phyloP scores from a whole-genome alignment of 2,797 vertebrate genomes.

The Hippocampus kuda region DNA sequence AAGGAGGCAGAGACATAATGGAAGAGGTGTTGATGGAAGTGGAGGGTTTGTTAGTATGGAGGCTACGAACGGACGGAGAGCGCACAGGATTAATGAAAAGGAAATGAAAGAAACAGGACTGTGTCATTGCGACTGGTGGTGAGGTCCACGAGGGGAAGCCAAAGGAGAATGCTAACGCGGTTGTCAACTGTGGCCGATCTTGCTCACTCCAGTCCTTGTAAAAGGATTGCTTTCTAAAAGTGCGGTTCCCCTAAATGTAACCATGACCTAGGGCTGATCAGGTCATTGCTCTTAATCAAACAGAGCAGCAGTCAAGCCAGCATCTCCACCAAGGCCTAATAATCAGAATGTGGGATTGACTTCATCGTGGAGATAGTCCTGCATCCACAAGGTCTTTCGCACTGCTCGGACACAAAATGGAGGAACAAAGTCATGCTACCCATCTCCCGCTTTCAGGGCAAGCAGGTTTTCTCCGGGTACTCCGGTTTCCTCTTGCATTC shows the following conservation, averaged over 20 bases:
- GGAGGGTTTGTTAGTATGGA: slow-evolving; percentile 31
- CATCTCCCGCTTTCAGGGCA: too few species aligned
- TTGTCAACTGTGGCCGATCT: slow-evolving; percentile 47
- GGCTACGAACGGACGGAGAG: slow-evolving; percentile 46
- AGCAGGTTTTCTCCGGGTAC: too few species aligned
- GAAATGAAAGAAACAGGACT: slow-evolving; percentile 59
- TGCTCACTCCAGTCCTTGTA: slow-evolving; percentile 21
- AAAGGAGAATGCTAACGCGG: slow-evolving; percentile 50
- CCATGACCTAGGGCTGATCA: neutral
- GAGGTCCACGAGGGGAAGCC: slow-evolving; percentile 40
- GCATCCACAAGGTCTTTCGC: too few species aligned
- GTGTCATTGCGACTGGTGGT: slow-evolving; percentile 45
- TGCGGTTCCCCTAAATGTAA: slow-evolving; percentile 35
- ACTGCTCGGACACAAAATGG: too few species aligned
- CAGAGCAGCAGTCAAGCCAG: neutral
- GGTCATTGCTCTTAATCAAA: neutral
- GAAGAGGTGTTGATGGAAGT: slow-evolving; percentile 46
- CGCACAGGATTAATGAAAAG: slow-evolving; percentile 56
- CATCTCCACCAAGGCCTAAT: too few species aligned
- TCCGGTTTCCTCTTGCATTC: too few species aligned
- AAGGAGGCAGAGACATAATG: slow-evolving; percentile 48
- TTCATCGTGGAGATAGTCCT: too few species aligned
- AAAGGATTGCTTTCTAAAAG: slow-evolving; percentile 39
- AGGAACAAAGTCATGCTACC: too few species aligned
- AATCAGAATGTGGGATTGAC: too few species aligned